Conservation (phyloP, 2,888 invertebrate species). For the Ophion ventricosus region DNA sequence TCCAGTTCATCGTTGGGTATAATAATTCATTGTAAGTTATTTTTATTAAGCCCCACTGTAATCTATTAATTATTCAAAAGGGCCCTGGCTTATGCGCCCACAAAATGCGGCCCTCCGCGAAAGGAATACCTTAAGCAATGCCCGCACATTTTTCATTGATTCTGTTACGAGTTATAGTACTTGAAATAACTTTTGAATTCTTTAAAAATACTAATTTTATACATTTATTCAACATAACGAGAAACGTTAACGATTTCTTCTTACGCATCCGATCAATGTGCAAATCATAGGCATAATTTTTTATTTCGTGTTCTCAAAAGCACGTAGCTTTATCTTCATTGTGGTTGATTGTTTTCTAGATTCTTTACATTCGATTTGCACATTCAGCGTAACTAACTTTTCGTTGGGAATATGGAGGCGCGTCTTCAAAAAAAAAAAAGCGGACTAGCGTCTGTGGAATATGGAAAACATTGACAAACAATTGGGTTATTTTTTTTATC, state of each 20-base stretch:
- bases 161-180: background rate
- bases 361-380: background rate
- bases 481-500: slow-evolving; percentile 32
- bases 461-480: slow-evolving; percentile 23
- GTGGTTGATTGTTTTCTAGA: background rate
- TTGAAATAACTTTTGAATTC: background rate
- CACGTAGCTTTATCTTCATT: background rate
- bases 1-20: too few species aligned
- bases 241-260: background rate
- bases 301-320: background rate
- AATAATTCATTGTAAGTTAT: too few species aligned
- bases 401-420: background rate
- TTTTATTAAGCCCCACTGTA: too few species aligned
- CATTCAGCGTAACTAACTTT: background rate
- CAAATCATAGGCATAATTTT: background rate
- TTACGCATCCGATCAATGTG: background rate
- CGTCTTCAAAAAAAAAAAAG: background rate
- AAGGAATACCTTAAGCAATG: too few species aligned
- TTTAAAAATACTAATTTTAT: background rate
- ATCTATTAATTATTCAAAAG: too few species aligned
- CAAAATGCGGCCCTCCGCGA: too few species aligned
- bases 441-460: background rate
- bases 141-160: background rate
- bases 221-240: background rate
- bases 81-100: too few species aligned